These are phyloP conservation scores for Arbacia lixula DNA, from an alignment of 53 echinoderm and acorn worm genomes.

Conservation along the genomic window DNA sequence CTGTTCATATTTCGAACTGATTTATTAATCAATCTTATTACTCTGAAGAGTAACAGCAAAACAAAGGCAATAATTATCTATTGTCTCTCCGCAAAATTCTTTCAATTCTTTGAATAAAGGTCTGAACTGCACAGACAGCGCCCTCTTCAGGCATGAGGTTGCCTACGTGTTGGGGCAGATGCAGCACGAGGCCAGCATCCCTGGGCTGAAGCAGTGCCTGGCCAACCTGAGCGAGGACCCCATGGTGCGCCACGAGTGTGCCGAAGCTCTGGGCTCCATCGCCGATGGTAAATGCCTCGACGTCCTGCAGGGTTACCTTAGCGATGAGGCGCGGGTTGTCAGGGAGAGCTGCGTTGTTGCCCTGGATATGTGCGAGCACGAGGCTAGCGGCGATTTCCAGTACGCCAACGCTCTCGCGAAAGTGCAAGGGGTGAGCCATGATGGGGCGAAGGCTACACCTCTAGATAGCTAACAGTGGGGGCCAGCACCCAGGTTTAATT, in stretches of 20 bases:
- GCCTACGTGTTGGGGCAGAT: conserved; percentile 99
- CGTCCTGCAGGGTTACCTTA: conserved; percentile 71
- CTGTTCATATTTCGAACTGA: too few species aligned
- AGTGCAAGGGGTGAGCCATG: conserved; percentile 42
- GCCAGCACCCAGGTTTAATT: neutral
- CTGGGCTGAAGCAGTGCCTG: conserved; percentile 68
- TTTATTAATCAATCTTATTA: too few species aligned
- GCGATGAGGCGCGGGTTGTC: conserved; percentile 84
- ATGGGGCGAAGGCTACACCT: neutral
- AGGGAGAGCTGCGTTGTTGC: conserved; percentile 95
- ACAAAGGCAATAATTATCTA: too few species aligned
- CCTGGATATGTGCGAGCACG: conserved; percentile 92
- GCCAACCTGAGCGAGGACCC: conserved; percentile 64
- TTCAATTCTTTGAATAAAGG: too few species aligned
- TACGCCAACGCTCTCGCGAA: conserved; percentile 86
- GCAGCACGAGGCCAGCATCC: conserved; percentile 89
- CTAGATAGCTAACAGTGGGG: neutral
- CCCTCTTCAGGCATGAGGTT: conserved; percentile 95
- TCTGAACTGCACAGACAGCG: conserved; percentile 80
- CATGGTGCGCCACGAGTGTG: conserved; percentile 99
- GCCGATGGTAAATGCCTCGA: conserved; percentile 80
- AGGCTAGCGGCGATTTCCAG: conserved; percentile 85
- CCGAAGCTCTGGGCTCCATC: conserved; percentile 95
- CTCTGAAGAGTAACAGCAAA: too few species aligned
- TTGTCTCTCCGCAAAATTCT: too few species aligned